Evolutionary conservation across 2,888 invertebrate species (phyloP).

Genomic region (Auanema freiburgensis): DNA sequence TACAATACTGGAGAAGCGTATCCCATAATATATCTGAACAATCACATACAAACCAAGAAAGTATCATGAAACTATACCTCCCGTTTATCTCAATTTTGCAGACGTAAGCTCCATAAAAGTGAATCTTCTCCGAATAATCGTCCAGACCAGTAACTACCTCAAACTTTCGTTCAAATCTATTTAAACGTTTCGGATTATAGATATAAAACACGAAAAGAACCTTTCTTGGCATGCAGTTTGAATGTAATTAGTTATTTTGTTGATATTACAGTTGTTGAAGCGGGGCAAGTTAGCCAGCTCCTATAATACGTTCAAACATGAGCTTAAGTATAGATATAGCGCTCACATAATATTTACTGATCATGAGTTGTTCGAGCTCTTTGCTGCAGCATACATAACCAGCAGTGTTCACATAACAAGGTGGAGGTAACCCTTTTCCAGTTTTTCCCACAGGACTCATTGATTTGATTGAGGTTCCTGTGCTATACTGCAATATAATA

Average conservation of each 20-base stretch:
- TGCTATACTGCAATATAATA: too few species aligned
- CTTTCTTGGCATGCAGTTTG: neutral
- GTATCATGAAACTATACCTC: conserved; percentile 15
- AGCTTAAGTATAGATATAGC: too few species aligned
- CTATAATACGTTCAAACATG: too few species aligned
- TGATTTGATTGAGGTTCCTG: too few species aligned
- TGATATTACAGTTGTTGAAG: neutral
- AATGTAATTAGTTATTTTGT: conserved; percentile 1
- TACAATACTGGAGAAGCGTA: too few species aligned
- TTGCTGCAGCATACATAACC: conserved; percentile 2
- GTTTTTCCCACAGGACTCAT: too few species aligned
- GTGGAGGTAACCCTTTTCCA: too few species aligned
- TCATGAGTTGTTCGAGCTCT: neutral
- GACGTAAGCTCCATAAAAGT: conserved; percentile 29
- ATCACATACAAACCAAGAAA: too few species aligned
- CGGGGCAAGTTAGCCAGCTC: neutral
- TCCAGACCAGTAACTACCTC: conserved; percentile 29
- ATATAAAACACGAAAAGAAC: neutral
- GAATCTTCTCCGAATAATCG: conserved; percentile 30
- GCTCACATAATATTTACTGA: neutral
- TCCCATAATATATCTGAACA: too few species aligned
- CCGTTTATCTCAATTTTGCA: conserved; percentile 35
- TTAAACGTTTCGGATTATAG: neutral
- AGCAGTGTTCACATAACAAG: neutral
- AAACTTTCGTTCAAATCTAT: conserved; percentile 25